phyloP scores from a whole-genome alignment of 2,888 invertebrate genomes.

The Phortica okadai region DNA sequence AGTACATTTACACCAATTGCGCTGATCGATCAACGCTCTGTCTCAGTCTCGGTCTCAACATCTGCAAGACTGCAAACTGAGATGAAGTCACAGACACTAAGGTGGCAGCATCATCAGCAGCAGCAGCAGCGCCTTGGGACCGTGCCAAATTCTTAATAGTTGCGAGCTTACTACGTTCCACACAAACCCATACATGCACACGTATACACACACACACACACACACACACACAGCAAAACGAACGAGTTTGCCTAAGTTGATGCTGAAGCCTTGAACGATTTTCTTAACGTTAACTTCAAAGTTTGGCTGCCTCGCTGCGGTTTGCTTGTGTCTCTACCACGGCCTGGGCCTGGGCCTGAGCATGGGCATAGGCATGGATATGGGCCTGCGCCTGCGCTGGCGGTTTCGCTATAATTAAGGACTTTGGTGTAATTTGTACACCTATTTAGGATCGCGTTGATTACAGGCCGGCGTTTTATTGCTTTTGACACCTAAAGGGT shows the following conservation, averaged over 20 bases:
- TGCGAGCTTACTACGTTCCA: slow-evolving; percentile 60
- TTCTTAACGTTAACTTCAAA: no score
- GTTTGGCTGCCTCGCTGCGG: no score
- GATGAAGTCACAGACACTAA: slow-evolving; percentile 17
- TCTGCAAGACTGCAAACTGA: slow-evolving; percentile 52
- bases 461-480: slow-evolving; percentile 77
- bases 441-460: slow-evolving; percentile 77
- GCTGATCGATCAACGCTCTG: slow-evolving; percentile 69
- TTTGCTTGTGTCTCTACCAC: no score
- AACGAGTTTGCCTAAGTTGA: not conserved
- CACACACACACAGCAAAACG: slow-evolving; percentile 40
- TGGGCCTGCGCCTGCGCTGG: slow-evolving; percentile 54
- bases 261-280: no score
- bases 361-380: slow-evolving; percentile 39
- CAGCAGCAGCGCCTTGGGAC: slow-evolving; percentile 54
- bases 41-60: not conserved
- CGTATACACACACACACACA: slow-evolving; percentile 24
- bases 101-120: slow-evolving; percentile 36
- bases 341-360: slow-evolving; percentile 32
- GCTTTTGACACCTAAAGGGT: slow-evolving; percentile 77
- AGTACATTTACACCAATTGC: slow-evolving; percentile 73
- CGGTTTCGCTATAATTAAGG: slow-evolving; percentile 77
- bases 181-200: slow-evolving; percentile 36
- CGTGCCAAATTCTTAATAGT: slow-evolving; percentile 74
- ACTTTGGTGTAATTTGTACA: slow-evolving; percentile 76